Evolutionary conservation across 2,888 invertebrate genomes (phyloP).

Genomic region (Aporophyla lueneburgensis): DNA sequence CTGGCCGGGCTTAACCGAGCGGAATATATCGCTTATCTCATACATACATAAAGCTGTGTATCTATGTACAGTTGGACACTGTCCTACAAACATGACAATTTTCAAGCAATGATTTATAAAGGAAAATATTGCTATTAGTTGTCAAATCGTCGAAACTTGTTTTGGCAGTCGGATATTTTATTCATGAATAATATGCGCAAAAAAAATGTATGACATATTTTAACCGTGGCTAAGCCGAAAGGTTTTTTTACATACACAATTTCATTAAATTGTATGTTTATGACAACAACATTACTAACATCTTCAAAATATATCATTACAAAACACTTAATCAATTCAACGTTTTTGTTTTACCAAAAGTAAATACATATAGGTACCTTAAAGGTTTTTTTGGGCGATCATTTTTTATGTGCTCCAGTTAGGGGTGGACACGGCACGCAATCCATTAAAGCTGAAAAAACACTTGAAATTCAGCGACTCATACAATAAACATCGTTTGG

Average conservation of each 20-base stretch:
- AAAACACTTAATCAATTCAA: conserved; percentile 18
- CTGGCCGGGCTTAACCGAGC: conserved; percentile 77
- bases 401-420: conserved; percentile 71
- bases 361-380: conserved; percentile 20
- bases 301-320: not conserved
- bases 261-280: not conserved
- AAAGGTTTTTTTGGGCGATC: conserved; percentile 60
- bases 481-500: conserved; percentile 88
- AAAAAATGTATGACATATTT: not conserved
- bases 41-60: conserved; percentile 47
- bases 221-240: conserved; percentile 12
- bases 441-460: conserved; percentile 89
- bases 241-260: not conserved
- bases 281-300: not conserved
- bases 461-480: conserved; percentile 89
- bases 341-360: conserved; percentile 32
- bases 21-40: conserved; percentile 77
- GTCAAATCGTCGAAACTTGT: conserved; percentile 24
- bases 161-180: conserved; percentile 42
- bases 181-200: conserved; percentile 40
- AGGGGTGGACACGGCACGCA: conserved; percentile 76
- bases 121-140: conserved; percentile 28
- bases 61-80: conserved; percentile 36
- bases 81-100: conserved; percentile 51
- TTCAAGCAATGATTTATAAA: conserved; percentile 51